Conservation (phyloP, 2,797 vertebrate genomes). For the Pseudopleuronectes americanus region DNA sequence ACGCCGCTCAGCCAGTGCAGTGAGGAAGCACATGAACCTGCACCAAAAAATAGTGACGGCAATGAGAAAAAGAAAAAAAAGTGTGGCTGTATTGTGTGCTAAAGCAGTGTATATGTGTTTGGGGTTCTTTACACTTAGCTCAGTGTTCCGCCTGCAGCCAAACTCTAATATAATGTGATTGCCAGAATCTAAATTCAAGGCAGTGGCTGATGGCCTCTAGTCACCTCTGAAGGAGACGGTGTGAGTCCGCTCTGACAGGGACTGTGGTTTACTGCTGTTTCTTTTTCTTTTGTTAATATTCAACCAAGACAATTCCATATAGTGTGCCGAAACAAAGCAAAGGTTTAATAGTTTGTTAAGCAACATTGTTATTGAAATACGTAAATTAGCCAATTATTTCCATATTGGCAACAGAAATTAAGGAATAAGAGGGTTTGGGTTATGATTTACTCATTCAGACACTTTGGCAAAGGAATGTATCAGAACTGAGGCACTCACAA, state of each 20-base stretch:
- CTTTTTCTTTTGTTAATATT: neutral
- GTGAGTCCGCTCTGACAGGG: neutral
- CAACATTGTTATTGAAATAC: conserved; percentile 18
- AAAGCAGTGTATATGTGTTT: conserved; percentile 39
- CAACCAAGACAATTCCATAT: conserved; percentile 6
- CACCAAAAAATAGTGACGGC: conserved; percentile 23
- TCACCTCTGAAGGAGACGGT: conserved; percentile 23
- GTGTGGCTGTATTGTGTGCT: conserved; percentile 80
- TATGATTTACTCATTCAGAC: neutral
- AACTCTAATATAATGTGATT: conserved; percentile 19
- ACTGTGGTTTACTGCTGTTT: neutral
- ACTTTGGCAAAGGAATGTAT: conserved; percentile 39
- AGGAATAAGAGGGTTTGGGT: neutral
- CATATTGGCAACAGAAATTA: conserved; percentile 5
- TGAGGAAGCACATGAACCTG: conserved; percentile 45
- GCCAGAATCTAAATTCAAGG: conserved; percentile 34
- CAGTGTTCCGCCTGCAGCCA: conserved; percentile 32
- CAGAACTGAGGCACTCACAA: conserved; percentile 19
- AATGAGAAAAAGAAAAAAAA: conserved; percentile 77
- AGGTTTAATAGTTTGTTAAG: neutral
- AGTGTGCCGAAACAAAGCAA: neutral
- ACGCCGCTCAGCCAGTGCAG: conserved; percentile 35
- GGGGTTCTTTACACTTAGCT: conserved; percentile 33
- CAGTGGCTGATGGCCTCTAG: conserved; percentile 24
- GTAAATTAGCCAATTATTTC: conserved; percentile 26